Evolutionary conservation across 2,113 vertebrate species (phyloP), one percentile per base, ranked within the genome.

Genomic region (Delphinus delphis): DNA sequence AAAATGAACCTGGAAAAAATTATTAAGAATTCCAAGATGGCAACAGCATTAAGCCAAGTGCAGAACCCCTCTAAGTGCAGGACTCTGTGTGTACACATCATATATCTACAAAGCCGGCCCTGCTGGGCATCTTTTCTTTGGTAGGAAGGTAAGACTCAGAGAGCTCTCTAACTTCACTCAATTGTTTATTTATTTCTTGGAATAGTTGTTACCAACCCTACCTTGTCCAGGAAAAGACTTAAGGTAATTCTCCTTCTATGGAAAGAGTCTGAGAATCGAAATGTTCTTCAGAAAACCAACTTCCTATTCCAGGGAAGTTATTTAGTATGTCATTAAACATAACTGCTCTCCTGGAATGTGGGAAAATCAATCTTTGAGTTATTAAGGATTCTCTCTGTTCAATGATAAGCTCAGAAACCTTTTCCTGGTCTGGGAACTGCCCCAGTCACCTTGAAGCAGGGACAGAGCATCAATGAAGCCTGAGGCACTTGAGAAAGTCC

Each of bases 171-270:
- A 70, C 12, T 71, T 93, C 67, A 62, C 21, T 94, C 15, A 1
- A 7, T 68, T 87, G n/a, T 86, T 93, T 76, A 73, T 60, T 91
- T 86, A 73, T 73, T 91, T 86, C 15, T 93, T 76, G 2, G 60
- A 53, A 93, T 88, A 81, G 50, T 47, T 93, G 11, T 96, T 88
- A 91, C 86, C 77, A 93, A 60, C 21, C 18, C 25, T 77, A 74
- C 20, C 17, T 67, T 73, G 44, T 82, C 82, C 20, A 50, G 53
- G 67, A 71, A 82, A 92, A 90, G 17, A 62, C 31, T 85, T 76
- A 85, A 96, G 6, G 26, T 94, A 80, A 60, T 31, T 92, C 17
- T 55, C 36, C 47, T 90, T 85, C 63, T 88, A 38, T 3, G 6
- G 67, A 76, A 86, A 89, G 41, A 62, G 77, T 58, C 33, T 62